Evolutionary conservation across 1,140 invertebrate genomes (phyloP).

Genomic region (Cydia splendana): DNA sequence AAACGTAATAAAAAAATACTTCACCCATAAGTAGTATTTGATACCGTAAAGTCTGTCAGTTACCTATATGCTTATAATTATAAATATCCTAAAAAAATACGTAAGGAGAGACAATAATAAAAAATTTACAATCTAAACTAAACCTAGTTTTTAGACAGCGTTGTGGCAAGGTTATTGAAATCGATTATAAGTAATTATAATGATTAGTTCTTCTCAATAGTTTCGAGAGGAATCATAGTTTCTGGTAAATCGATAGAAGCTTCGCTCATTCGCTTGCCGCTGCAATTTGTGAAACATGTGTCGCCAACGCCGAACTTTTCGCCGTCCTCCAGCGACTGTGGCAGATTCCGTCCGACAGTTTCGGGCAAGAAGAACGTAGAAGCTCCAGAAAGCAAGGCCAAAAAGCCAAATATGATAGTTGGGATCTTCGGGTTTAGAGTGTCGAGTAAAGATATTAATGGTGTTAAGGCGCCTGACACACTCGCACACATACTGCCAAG

Average conservation of each 20-base stretch:
- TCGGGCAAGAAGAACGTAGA: constrained; percentile 90
- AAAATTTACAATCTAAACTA: not conserved
- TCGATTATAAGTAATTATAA: constrained; percentile 33
- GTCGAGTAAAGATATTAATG: constrained; percentile 86
- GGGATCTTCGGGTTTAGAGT: constrained; percentile 86
- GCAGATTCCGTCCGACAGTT: constrained; percentile 89
- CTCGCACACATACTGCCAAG: constrained; percentile 94
- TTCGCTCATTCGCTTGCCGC: constrained; percentile 88
- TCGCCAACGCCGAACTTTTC: constrained; percentile 91
- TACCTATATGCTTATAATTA: not conserved
- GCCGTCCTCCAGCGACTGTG: constrained; percentile 90
- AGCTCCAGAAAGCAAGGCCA: constrained; percentile 88
- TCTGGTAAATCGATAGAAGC: constrained; percentile 72
- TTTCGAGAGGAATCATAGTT: constrained; percentile 70
- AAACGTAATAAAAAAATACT: not conserved
- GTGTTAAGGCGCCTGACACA: constrained; percentile 89
- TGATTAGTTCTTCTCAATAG: constrained; percentile 56
- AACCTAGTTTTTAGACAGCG: constrained; percentile 11
- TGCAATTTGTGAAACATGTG: constrained; percentile 90
- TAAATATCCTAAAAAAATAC: not conserved
- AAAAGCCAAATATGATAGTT: constrained; percentile 85
- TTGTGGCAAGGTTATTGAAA: constrained; percentile 26
- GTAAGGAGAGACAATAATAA: too few species aligned
- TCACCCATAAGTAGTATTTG: constrained; percentile 7
- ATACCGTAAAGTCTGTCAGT: constrained; percentile 17